A percentile compares a stretch with the other conserved stretches of the same genome.
Evolutionary conservation across 1,140 invertebrate genomes (phyloP).

Genomic region (Papilio dardanus): DNA sequence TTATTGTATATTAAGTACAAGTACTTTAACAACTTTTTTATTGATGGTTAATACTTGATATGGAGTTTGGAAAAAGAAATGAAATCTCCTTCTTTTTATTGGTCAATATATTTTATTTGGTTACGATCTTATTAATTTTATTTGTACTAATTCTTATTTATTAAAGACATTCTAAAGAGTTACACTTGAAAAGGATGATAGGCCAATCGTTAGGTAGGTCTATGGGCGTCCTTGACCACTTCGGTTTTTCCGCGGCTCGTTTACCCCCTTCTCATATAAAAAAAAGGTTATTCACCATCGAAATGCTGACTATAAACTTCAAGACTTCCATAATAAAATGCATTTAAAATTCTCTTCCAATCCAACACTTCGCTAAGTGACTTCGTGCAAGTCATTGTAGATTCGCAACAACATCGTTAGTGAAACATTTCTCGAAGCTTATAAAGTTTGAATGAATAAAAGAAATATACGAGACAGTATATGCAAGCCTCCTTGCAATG

Average conservation of each 20-base stretch:
- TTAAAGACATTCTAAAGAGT: too few species aligned
- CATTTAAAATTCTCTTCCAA: conserved; percentile 4
- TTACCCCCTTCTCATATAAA: too few species aligned
- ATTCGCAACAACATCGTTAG: conserved; percentile 31
- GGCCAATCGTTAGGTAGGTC: too few species aligned
- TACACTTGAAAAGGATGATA: too few species aligned
- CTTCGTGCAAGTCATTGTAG: conserved; percentile 14
- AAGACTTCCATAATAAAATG: too few species aligned
- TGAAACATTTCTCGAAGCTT: conserved; percentile 24
- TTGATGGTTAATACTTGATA: neutral
- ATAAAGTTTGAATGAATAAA: conserved; percentile 22
- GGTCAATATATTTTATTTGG: neutral
- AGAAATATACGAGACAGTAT: neutral
- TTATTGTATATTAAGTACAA: neutral
- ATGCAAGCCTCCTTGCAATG: conserved; percentile 1
- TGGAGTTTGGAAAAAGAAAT: neutral
- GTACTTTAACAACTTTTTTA: neutral
- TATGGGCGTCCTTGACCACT: too few species aligned
- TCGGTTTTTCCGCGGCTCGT: too few species aligned
- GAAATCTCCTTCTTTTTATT: neutral
- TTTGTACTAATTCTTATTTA: too few species aligned
- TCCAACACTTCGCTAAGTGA: neutral
- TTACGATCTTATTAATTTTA: too few species aligned
- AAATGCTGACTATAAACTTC: too few species aligned
- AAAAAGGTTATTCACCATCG: too few species aligned